Percentiles rank a stretch among this genome's conserved stretches.
Evolutionary conservation across 2,888 invertebrate genomes (phyloP).

Genomic region (Drepanosiphum platanoidis): DNA sequence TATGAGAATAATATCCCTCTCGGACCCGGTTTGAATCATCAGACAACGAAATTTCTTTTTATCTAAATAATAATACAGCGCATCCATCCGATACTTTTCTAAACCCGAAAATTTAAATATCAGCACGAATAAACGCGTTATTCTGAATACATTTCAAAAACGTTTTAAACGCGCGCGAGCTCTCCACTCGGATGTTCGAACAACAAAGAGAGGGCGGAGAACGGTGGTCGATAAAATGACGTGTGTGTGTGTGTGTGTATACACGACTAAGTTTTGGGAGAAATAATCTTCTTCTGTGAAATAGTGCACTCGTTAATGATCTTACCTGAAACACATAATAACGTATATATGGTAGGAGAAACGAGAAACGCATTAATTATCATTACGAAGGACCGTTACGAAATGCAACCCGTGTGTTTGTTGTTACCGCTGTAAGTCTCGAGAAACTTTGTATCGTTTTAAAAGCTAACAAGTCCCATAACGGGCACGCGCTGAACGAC

Average conservation of each 20-base stretch:
- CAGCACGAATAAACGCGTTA: neutral
- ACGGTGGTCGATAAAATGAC: constrained; percentile 11
- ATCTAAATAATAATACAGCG: neutral
- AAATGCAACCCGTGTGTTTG: constrained; percentile 2
- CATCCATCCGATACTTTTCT: neutral
- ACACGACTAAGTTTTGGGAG: constrained; percentile 13
- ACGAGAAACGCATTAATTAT: constrained; percentile 42
- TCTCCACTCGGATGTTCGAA: neutral
- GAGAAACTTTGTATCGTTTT: constrained; percentile 39
- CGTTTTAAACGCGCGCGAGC: neutral
- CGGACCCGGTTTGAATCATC: neutral
- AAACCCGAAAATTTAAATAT: constrained; percentile 3
- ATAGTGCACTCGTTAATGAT: constrained; percentile 37
- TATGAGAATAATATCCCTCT: neutral
- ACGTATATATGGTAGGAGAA: neutral
- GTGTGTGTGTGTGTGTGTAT: neutral
- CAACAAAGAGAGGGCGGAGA: neutral
- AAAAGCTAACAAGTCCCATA: constrained; percentile 43
- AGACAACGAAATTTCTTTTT: constrained; percentile 1
- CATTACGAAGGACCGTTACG: neutral
- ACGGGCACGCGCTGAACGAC: neutral
- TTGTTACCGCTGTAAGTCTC: neutral
- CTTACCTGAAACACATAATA: constrained; percentile 37
- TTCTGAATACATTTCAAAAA: neutral
- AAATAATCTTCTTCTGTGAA: constrained; percentile 34